Evolutionary conservation across 2,113 vertebrate genomes (phyloP).

Genomic region (Melanerpes formicivorus): DNA sequence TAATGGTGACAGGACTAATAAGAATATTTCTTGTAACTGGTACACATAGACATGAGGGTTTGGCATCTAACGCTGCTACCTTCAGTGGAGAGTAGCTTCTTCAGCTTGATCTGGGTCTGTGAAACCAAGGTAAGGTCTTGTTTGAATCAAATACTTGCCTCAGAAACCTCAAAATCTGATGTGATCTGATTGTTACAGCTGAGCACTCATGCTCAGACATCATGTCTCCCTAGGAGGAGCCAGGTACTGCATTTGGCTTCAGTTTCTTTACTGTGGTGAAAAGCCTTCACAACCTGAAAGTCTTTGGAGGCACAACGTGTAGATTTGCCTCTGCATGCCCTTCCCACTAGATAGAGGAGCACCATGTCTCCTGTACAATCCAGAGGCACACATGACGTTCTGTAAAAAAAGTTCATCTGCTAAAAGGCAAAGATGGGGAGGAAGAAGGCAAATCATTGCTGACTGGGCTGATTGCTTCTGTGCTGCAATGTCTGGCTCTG

Average conservation of each 20-base stretch:
- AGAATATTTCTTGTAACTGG: neutral
- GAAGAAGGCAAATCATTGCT: neutral
- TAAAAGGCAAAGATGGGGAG: neutral
- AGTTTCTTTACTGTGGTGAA: neutral
- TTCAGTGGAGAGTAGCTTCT: neutral
- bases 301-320: neutral
- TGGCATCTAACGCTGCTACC: neutral
- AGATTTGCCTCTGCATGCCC: neutral
- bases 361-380: accelerated
- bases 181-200: neutral
- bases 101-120: neutral
- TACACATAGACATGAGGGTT: neutral
- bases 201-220: accelerated
- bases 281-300: neutral
- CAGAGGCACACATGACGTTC: neutral
- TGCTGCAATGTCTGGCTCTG: neutral
- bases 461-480: neutral
- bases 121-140: neutral
- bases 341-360: neutral
- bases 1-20: neutral
- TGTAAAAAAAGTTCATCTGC: neutral
- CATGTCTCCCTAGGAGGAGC: neutral
- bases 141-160: neutral
- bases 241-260: neutral
- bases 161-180: neutral